These are phyloP conservation scores for Apodemus sylvaticus DNA, from an alignment of 2,113 vertebrate species.

Conservation along the genomic window DNA sequence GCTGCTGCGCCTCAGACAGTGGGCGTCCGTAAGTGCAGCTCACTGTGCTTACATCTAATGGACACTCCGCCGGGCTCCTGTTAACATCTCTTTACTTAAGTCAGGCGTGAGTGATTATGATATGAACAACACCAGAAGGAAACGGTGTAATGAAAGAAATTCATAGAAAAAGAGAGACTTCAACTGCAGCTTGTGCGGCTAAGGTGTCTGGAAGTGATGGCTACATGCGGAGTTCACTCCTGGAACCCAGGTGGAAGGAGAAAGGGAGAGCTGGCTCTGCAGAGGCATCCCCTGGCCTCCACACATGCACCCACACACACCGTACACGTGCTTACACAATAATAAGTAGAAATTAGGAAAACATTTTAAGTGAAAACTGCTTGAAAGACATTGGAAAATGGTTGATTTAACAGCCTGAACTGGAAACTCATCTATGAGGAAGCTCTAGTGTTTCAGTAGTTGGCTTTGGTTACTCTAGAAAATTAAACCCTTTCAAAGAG, in stretches of 20 bases:
- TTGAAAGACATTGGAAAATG: neutral
- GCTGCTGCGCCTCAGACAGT: neutral
- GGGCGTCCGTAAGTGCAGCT: neutral
- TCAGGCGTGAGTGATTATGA: neutral
- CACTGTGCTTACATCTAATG: neutral
- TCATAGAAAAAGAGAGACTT: constrained; percentile 8
- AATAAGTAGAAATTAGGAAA: neutral
- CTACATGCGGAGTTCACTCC: neutral
- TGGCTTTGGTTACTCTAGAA: neutral
- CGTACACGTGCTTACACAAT: neutral
- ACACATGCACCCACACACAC: neutral
- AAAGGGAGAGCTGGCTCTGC: neutral
- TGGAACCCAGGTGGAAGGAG: too few relatives aligned
- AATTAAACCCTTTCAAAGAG: neutral
- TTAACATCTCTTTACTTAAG: constrained; percentile 20
- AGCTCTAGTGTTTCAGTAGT: neutral
- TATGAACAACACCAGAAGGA: neutral
- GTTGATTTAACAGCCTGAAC: neutral
- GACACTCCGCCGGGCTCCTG: neutral
- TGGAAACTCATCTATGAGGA: neutral
- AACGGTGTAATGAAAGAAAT: neutral
- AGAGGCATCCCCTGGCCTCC: neutral
- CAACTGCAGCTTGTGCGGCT: too few relatives aligned
- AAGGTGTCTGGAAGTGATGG: neutral
- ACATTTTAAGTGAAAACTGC: neutral